These are phyloP conservation scores for Acromyrmex echinatior DNA, from an alignment of 1,140 invertebrate species.

Conservation along the genomic window DNA sequence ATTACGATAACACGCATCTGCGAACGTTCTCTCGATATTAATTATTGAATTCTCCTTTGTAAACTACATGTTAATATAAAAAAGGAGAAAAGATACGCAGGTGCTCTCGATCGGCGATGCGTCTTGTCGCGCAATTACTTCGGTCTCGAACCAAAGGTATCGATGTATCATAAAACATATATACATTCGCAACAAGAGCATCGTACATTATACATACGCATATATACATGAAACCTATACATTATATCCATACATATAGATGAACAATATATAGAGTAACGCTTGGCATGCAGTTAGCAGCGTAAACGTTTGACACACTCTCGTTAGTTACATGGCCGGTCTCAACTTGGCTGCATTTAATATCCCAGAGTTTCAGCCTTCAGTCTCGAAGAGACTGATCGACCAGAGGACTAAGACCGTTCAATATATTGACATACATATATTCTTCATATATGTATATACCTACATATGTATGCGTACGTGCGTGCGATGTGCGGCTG, in stretches of 20 bases:
- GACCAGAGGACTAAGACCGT: conserved; percentile 61
- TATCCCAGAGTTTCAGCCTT: conserved; percentile 42
- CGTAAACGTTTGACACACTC: conserved; percentile 72
- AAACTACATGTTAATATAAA: background rate
- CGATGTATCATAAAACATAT: conserved; percentile 71
- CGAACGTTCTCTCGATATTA: background rate
- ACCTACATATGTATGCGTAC: conserved; percentile 69
- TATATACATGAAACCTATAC: conserved; percentile 65
- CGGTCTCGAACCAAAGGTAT: conserved; percentile 61
- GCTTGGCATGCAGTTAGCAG: conserved; percentile 86
- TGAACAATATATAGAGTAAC: conserved; percentile 76
- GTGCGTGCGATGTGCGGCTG: conserved; percentile 78
- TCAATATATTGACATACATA: conserved; percentile 52
- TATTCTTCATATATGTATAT: conserved; percentile 55
- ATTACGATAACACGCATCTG: background rate
- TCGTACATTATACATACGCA: conserved; percentile 71
- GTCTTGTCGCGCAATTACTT: conserved; percentile 54
- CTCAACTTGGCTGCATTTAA: conserved; percentile 35
- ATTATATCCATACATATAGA: conserved; percentile 69
- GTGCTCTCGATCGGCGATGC: conserved; percentile 45
- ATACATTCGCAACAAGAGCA: conserved; percentile 56
- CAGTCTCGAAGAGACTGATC: conserved; percentile 50
- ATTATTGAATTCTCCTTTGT: background rate
- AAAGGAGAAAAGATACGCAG: background rate
- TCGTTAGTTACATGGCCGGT: conserved; percentile 51